Conservation (phyloP, 30 jellyfish, hydroid and myxozoan species). For the Clytia hemisphaerica region DNA sequence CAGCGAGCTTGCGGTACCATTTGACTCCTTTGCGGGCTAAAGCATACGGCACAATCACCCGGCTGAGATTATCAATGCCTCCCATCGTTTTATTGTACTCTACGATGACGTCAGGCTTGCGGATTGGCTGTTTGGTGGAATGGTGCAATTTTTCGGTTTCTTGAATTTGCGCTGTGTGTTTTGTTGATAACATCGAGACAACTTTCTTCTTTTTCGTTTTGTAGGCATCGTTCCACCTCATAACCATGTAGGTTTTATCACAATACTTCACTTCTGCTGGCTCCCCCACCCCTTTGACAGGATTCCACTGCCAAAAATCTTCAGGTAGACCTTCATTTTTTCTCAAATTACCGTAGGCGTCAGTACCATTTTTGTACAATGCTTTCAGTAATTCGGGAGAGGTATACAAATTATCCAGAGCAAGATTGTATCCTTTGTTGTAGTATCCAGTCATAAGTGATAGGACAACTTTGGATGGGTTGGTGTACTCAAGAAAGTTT, state of each 20-base stretch:
- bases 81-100: constrained; percentile 7
- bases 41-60: not conserved
- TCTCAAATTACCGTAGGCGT: not conserved
- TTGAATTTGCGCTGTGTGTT: not conserved
- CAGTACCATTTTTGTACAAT: not conserved
- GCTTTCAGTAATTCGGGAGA: not conserved
- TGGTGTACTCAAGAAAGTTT: not conserved
- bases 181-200: not conserved
- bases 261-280: not conserved
- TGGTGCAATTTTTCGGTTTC: not conserved
- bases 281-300: not conserved
- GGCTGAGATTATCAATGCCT: constrained; percentile 9
- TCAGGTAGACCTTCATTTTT: not conserved
- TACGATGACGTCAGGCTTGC: constrained; percentile 3
- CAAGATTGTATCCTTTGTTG: not conserved
- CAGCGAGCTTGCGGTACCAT: constrained; percentile 18
- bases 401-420: not conserved
- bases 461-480: constrained; percentile 3
- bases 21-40: constrained; percentile 5
- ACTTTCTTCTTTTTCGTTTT: not conserved
- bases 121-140: not conserved
- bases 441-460: not conserved
- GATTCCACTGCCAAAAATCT: not conserved
- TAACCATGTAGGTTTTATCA: not conserved
- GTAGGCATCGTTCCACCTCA: not conserved